A percentile compares a stretch with the other conserved stretches of the same genome.
Evolutionary conservation across 2,113 vertebrate genomes (phyloP).

Genomic region (Alexandromys fortis): DNA sequence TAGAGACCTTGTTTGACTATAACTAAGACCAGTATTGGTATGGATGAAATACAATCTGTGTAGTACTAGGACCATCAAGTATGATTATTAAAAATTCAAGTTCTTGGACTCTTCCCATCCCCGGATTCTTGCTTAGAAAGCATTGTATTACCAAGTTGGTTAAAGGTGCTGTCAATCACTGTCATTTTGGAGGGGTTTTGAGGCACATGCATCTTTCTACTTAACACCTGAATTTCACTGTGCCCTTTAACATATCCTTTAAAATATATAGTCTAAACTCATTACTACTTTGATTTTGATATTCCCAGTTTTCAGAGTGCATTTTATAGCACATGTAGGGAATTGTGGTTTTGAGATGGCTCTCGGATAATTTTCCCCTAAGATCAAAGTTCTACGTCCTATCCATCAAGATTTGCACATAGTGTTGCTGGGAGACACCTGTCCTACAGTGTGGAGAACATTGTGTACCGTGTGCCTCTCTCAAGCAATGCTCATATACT

Average conservation of each 20-base stretch:
- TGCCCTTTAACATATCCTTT: neutral
- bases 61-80: neutral
- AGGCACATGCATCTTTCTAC: neutral
- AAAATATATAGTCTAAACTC: neutral
- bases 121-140: neutral
- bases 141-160: neutral
- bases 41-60: neutral
- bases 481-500: neutral
- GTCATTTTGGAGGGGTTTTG: neutral
- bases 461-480: neutral
- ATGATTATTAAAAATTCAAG: neutral
- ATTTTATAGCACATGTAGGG: neutral
- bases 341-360: neutral
- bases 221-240: neutral
- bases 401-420: neutral
- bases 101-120: neutral
- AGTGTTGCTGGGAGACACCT: neutral
- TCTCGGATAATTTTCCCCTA: neutral
- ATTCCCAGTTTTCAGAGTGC: neutral
- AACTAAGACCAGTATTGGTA: neutral
- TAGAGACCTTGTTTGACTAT: neutral
- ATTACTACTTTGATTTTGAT: neutral
- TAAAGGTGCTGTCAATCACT: neutral
- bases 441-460: neutral
- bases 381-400: neutral